These are phyloP conservation scores for Penaeus indicus DNA, from an alignment of 1,140 invertebrate genomes.

Conservation along the genomic window DNA sequence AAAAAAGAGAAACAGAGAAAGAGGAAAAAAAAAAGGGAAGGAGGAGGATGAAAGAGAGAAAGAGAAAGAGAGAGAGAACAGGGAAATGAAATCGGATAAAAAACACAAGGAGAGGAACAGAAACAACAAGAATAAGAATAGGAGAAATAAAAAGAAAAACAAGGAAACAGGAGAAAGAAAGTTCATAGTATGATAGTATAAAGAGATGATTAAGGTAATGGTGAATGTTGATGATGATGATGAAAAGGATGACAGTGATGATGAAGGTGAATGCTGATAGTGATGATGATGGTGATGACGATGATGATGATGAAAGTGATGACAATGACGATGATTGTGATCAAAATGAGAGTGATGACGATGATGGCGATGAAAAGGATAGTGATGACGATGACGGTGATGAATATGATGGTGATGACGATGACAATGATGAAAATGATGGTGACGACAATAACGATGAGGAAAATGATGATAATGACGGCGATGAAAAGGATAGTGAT, in stretches of 20 bases:
- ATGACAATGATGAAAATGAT: conserved; percentile 4
- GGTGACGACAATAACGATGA: conserved; percentile 10
- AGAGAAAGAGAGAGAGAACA: background rate
- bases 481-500: background rate
- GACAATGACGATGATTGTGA: background rate
- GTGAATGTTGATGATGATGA: too few species aligned
- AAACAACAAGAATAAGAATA: background rate
- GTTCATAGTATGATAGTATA: too few species aligned
- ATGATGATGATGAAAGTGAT: too few species aligned
- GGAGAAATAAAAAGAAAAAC: background rate
- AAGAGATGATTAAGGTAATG: too few species aligned
- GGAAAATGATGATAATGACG: conserved; percentile 1
- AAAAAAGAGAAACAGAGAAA: too few species aligned
- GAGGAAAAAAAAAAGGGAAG: background rate
- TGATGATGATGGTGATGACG: too few species aligned
- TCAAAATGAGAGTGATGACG: conserved; percentile 1
- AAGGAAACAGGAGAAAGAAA: background rate
- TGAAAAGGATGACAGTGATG: too few species aligned
- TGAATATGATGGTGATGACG: background rate
- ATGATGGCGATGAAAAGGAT: background rate
- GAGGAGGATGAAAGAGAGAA: conserved; percentile 1
- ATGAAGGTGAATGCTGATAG: too few species aligned
- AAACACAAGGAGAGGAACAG: too few species aligned
- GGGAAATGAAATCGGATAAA: too few species aligned
- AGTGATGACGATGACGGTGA: conserved; percentile 11